Conservation (phyloP, 2,888 invertebrate species). For the Tiliacea aurago region DNA sequence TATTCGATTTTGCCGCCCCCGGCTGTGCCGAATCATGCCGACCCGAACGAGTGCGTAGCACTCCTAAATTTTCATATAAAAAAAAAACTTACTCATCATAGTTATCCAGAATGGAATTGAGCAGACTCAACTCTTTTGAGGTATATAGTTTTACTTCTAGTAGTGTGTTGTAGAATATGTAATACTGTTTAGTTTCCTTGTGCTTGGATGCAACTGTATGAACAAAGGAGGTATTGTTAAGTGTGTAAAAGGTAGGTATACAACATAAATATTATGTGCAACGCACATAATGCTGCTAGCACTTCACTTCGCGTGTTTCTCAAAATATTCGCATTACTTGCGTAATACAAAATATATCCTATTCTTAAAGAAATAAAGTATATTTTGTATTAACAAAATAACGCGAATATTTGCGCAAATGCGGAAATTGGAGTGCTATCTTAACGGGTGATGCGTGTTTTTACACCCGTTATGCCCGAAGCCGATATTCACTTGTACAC, state of each 20-base stretch:
- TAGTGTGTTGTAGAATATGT: constrained; percentile 98
- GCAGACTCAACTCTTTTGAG: constrained; percentile 96
- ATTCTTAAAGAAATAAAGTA: too few species aligned
- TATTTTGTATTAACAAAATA: too few species aligned
- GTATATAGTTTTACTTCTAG: constrained; percentile 98
- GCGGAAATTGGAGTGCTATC: too few species aligned
- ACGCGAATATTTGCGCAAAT: too few species aligned
- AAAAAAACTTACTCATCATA: constrained; percentile 93
- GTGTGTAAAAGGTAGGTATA: neutral
- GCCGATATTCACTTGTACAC: neutral
- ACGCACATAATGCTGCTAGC: neutral
- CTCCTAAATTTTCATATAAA: neutral
- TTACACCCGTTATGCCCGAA: neutral
- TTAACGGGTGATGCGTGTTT: too few species aligned
- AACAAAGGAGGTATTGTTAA: constrained; percentile 48
- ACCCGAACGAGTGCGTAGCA: neutral
- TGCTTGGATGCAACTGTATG: constrained; percentile 97
- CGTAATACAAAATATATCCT: too few species aligned
- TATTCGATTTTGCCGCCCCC: neutral
- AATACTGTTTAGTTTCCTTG: constrained; percentile 99
- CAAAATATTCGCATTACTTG: too few species aligned
- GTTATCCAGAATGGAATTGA: constrained; percentile 97
- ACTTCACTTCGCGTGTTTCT: too few species aligned
- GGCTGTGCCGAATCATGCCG: neutral
- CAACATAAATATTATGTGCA: neutral